Evolutionary conservation across 2,797 vertebrate genomes (phyloP), one percentile per base, ranked within the genome.

Genomic region (Borostomias antarcticus): DNA sequence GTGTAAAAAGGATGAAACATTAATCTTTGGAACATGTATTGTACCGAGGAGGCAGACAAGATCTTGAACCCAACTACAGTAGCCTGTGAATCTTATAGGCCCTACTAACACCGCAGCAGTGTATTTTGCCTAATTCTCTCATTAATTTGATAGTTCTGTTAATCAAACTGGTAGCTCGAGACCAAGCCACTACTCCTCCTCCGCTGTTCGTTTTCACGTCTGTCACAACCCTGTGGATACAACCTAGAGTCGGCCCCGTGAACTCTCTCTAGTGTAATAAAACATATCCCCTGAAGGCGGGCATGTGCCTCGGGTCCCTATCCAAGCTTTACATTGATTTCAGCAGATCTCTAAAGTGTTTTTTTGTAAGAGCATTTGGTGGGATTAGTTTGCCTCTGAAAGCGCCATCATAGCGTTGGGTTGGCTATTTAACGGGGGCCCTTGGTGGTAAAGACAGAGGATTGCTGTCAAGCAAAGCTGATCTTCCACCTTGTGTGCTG

Each of bases 341-440:
- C 81, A 89, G 71, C 81, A 85, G 87, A 88, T 91, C 87, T 90
- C 82, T 80, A 88, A 87, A 89, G 86, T 89, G n/a, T 45, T 89
- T 89, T 92, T 90, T 88, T 82, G 78, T 88, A 88, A 92, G 90
- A 90, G 90, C 86, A 89, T 92, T 92, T 91, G 85, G 77, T 67
- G 11, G 19, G 89, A 93, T 93, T 92, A 91, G 81, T 88, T 84
- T 77, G 65, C 81, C 82, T 23, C 82, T 89, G 88, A 86, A 90
- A 92, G 87, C 89, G 85, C 80, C 70, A 87, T 82, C 75, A 84
- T 78, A 87, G 87, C 82, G 85, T 88, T 84, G 68, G 80, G 76
- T 81, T 69, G 79, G 89, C 87, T 89, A 87, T 89, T 90, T 90
- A 91, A 82, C 77, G 30, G 69, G 69, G 70, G 65, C 57, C 74